These are phyloP conservation scores for Liodrosophila aerea DNA, from an alignment of 2,888 invertebrate genomes.

Conservation along the genomic window DNA sequence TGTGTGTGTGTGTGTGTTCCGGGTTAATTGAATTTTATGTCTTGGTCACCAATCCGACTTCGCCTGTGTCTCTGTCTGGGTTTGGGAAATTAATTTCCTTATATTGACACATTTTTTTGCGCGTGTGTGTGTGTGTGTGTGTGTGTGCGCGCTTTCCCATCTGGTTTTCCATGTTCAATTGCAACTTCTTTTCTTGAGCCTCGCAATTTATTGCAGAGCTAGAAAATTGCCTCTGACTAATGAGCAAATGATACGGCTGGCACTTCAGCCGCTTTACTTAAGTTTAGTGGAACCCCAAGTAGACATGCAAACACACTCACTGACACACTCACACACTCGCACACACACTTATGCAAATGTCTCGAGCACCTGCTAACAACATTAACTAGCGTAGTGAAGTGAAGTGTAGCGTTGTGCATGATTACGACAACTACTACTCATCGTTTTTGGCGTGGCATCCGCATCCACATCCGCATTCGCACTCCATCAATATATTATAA, in stretches of 20 bases:
- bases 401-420: constrained; percentile 8
- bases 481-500: too few species aligned
- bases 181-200: constrained; percentile 20
- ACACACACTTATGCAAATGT: constrained; percentile 67
- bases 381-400: constrained; percentile 68
- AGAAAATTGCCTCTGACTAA: constrained; percentile 60
- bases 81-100: constrained; percentile 73
- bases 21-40: constrained; percentile 77
- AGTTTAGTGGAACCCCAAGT: constrained; percentile 76
- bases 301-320: too few species aligned
- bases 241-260: constrained; percentile 62
- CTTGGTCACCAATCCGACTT: constrained; percentile 69
- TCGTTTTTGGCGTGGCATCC: constrained; percentile 44
- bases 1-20: constrained; percentile 26
- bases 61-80: constrained; percentile 13
- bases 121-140: constrained; percentile 11
- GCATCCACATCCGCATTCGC: too few species aligned
- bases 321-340: too few species aligned
- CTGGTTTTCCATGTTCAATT: constrained; percentile 38
- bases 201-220: constrained; percentile 57
- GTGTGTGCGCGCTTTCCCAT: constrained; percentile 17
- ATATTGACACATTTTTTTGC: constrained; percentile 73
- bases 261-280: constrained; percentile 43
- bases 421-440: constrained; percentile 31
- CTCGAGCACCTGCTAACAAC: constrained; percentile 74